Base-by-base conservation (phyloP, 2,113 vertebrate genomes). In the Mellivora capensis region DNA sequence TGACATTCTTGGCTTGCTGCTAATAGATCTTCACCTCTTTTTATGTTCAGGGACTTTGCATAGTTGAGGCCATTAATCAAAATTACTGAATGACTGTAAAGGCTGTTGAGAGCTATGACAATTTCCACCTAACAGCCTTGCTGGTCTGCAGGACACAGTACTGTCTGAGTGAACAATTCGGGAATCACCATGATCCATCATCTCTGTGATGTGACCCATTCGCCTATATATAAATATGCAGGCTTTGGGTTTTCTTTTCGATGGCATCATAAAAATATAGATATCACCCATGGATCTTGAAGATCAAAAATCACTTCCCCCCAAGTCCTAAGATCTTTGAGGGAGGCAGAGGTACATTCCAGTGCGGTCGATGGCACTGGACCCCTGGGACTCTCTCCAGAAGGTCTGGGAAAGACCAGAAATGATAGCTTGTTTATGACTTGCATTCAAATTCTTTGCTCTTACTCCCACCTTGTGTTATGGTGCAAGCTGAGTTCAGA, bases 1-100 rank as follows among this genome's bases (percentile, higher is more conserved):
- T 69, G 82, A 49, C 8, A 67, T 49, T 57, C 34, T 39, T 80
- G 57, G 44, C 39, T 54, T 83, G 21, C 13, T 42, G 52, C 37
- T 27, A 64, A 81, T 52, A 93, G 62, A 77, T 27, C 49, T 44
- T 94, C n/a, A 74, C 34, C 54, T 64, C 27, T 59, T 79, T 95
- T 92, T 61, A 89, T 83, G 86, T 93, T 94, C 42, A 76, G 39
- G 39, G 61, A 93, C 67, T 97, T 91, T 87, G 61, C 79, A 94
- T 57, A 77, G 34, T 59, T 72, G 42, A 79, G 29, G 5, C 31
- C 85, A 54, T 85, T 74, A 59, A 82, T 82, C 31, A 54, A 74
- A 87, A 91, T 54, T 25, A 82, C 47, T 85, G 37, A 91, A 13
- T 11, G 27, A 21, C 29, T 27, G 18, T 88, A 72, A n/a, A 80